Base-by-base conservation (phyloP, 1,140 invertebrate species). In the Caerostris darwini region DNA sequence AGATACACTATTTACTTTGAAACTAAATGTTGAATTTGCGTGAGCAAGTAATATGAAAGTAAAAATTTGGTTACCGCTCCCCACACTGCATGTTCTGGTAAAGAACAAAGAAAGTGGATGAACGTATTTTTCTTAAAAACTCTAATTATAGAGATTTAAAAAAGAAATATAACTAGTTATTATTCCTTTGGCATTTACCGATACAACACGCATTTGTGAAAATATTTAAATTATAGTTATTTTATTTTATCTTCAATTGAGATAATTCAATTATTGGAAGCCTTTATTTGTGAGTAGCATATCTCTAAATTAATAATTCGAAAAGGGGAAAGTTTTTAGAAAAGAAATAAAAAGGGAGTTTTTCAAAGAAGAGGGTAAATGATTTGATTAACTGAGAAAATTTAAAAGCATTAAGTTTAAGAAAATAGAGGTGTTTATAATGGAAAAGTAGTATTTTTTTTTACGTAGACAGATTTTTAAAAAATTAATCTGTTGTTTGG, bases 21-120 rank as follows among this genome's bases (percentile, higher is more conserved):
- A 64, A 81, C 91, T 92, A 92, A 92, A 92, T 92, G 81, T 92
- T 53, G 82, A 58, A 92, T 92, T 92, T 86, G 91, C 91, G 91
- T 92, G 91, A 7, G 59, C 53, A 69, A 19, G n/a, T 92, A 86
- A 92, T 92, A 92, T 92, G 91, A 85, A 82, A 92, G 82, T 12
- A 92, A 92, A 92, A 92, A 85, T 85, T 58, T 67, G 58, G 53
- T 58, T 69, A 59, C 57, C 10, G 67, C 61, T 90, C 14, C 67
- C 53, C 17, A 53, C 54, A 17, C 14, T 67, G 19, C 59, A 50
- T 34, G 50, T 14, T 77, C 4, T 12, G 53, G 71, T 34, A 77
- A 89, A 53, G 19, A 77, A 71, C 17, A 54, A 82, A 91, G 69
- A 54, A 7, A 57, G 14, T n/a, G 19, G 17, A 69, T 12, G 19